Evolutionary conservation across 1,140 invertebrate genomes (phyloP).

Genomic region (Neotoxoptera formosana): DNA sequence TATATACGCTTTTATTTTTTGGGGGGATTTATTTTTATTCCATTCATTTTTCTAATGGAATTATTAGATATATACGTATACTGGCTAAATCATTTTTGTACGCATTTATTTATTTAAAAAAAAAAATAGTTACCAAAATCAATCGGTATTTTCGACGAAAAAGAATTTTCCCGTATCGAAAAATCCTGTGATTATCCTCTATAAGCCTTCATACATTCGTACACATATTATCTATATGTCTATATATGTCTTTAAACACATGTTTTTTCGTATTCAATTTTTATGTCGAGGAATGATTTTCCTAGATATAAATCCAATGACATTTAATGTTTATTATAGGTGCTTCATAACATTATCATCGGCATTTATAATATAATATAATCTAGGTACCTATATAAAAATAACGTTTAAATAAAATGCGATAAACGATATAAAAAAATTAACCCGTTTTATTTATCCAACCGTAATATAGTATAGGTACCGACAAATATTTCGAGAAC

Average conservation of each 20-base stretch:
- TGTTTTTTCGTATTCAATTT: background rate
- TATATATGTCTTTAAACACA: background rate
- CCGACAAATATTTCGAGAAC: background rate
- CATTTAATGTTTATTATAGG: background rate
- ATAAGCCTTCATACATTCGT: background rate
- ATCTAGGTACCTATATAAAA: background rate
- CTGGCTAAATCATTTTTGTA: background rate
- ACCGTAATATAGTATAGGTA: background rate
- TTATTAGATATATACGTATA: background rate
- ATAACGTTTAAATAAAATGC: background rate
- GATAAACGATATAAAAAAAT: background rate
- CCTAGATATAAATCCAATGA: background rate
- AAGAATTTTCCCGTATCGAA: background rate
- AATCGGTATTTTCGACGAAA: background rate
- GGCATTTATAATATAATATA: background rate
- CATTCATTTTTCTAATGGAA: background rate
- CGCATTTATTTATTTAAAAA: background rate
- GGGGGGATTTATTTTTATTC: background rate
- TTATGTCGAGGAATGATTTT: background rate
- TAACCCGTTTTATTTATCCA: too few relatives aligned
- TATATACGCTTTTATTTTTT: background rate
- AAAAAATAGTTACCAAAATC: background rate
- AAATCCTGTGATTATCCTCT: background rate
- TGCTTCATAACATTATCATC: background rate
- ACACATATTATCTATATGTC: background rate